Evolutionary conservation across 2,888 invertebrate genomes (phyloP), one percentile per base, ranked within the genome.

Genomic region (Lasioglossum calceatum): DNA sequence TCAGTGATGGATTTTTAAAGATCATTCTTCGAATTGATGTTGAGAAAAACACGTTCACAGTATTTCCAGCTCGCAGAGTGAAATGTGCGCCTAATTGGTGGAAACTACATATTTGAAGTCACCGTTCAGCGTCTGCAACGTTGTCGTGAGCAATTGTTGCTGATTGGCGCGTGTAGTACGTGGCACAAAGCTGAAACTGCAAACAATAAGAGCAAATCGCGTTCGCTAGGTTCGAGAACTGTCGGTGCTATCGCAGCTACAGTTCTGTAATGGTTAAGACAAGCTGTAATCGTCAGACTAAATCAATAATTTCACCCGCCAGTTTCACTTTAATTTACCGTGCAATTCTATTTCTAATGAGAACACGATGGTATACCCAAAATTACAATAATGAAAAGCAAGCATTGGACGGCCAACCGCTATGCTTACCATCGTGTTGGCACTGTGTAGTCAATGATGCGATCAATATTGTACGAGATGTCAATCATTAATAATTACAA

Each of bases 121-220:
- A 70, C 61, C 54, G 78, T 54, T 77, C 23, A 71, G 47, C 79
- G 75, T 86, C 67, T 79, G 74, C 75, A 71, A 75, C 71, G 64
- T 73, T 70, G 64, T 72, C 77, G 36, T 42, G 58, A 50, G 78
- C 85, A 78, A 81, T 86, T 79, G 85, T 79, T 75, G 71, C 77
- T 79, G 84, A 85, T 86, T 84, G 84, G 67, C 72, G 72, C 42
- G 54, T 39, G 42, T 36, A 23, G 50, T 58, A 39, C 42, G 19
- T 27, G 73, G 64, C 74, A 85, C 79, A 82, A 79, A 82, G 73
- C 54, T 44, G 74, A 77, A 72, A 81, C 80, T 76, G 73, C 79
- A 85, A 85, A 87, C 85, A 88, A 88, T 87, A 88, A 85, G 61
- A 76, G 75, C 44, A 79, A 84, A 81, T 84, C 87, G 81, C 32